phyloP scores from a whole-genome alignment of 2,888 invertebrate species.

The Polymixis flavicincta region DNA sequence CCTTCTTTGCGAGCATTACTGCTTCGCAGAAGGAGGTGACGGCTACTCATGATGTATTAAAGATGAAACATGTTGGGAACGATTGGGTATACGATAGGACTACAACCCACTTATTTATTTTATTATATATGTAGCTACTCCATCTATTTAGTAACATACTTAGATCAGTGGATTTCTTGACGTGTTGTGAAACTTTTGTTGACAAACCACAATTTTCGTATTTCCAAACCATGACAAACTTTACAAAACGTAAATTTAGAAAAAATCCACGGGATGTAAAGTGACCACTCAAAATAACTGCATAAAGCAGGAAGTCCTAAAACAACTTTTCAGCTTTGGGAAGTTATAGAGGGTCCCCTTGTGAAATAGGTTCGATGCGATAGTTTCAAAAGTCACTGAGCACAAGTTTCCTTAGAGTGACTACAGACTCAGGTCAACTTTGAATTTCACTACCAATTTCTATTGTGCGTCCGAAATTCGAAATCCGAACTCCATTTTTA shows the following conservation, averaged over 20 bases:
- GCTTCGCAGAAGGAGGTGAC: no score
- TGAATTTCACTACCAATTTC: constrained; percentile 69
- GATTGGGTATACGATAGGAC: background rate
- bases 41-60: background rate
- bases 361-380: constrained; percentile 77
- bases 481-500: constrained; percentile 75
- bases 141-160: background rate
- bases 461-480: constrained; percentile 69
- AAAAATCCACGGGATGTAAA: constrained; percentile 58
- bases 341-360: constrained; percentile 78
- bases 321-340: constrained; percentile 76
- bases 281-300: constrained; percentile 64
- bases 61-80: background rate
- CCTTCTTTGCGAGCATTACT: no score
- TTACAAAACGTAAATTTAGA: constrained; percentile 22
- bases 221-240: constrained; percentile 3
- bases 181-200: background rate
- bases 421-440: constrained; percentile 65
- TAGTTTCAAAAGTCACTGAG: constrained; percentile 77
- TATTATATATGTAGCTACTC: background rate
- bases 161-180: background rate
- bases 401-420: constrained; percentile 69
- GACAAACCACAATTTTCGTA: no score
- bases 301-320: constrained; percentile 70
- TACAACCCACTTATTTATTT: background rate